phyloP scores from a whole-genome alignment of 2,113 vertebrate genomes.

The Anseranas semipalmata region DNA sequence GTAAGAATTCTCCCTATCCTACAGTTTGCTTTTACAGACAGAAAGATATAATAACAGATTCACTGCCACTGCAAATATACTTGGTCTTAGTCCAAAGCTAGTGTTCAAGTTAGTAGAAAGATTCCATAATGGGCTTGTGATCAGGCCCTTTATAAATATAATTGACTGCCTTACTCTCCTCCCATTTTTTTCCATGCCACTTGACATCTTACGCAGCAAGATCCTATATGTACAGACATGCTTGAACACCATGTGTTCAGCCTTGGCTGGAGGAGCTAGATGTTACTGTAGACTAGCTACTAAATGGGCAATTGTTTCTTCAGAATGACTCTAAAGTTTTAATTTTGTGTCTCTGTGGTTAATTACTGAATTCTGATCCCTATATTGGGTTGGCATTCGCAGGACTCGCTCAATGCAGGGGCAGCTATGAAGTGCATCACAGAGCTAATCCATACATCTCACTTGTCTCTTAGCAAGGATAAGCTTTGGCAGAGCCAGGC shows the following conservation, averaged over 20 bases:
- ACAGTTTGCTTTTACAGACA: background rate
- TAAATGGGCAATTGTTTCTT: background rate
- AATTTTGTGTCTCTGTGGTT: background rate
- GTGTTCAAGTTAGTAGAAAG: background rate
- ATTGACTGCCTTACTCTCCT: background rate
- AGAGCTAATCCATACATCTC: background rate
- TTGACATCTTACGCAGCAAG: background rate
- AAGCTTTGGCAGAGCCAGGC: background rate
- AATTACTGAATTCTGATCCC: background rate
- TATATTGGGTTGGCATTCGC: background rate
- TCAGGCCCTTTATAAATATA: background rate
- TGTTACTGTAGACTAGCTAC: background rate
- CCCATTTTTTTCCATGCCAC: background rate
- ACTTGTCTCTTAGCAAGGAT: background rate
- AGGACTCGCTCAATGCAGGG: background rate
- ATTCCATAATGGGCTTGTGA: background rate
- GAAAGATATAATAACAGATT: background rate
- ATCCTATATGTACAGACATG: rapidly evolving
- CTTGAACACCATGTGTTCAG: background rate
- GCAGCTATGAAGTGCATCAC: background rate
- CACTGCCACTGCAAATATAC: background rate
- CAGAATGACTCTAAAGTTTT: background rate
- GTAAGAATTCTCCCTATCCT: background rate
- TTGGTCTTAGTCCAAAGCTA: background rate
- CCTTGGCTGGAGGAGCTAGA: background rate